A percentile compares a stretch with the other conserved stretches of the same genome.
Conservation (phyloP, 2,113 vertebrate genomes). For the Neofelis nebulosa region DNA sequence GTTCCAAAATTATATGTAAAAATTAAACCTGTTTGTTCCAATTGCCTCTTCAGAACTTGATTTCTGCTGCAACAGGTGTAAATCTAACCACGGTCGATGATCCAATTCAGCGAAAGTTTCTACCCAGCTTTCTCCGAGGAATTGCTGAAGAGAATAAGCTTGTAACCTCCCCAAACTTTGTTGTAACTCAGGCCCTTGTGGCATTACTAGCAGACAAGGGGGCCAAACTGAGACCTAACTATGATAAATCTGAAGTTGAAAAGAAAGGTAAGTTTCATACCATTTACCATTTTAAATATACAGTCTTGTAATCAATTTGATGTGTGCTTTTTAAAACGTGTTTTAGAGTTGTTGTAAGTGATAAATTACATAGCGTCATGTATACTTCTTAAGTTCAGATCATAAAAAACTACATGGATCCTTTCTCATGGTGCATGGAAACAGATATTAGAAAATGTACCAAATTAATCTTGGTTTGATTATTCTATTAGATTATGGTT, state of each 20-base stretch:
- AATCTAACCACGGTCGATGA: constrained; percentile 98
- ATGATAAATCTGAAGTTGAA: constrained; percentile 95
- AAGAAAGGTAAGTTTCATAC: constrained; percentile 91
- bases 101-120: constrained; percentile 96
- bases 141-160: constrained; percentile 98
- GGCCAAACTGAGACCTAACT: constrained; percentile 92
- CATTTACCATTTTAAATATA: constrained; percentile 28
- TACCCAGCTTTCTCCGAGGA: constrained; percentile 96
- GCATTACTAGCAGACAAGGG: constrained; percentile 97
- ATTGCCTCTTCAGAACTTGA: constrained; percentile 91
- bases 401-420: constrained; percentile 23
- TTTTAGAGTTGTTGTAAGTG: constrained; percentile 40
- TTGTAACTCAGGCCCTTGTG: constrained; percentile 98
- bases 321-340: background rate
- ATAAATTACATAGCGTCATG: background rate
- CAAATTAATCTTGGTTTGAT: constrained; percentile 19
- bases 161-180: constrained; percentile 97
- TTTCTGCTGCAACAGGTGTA: constrained; percentile 97
- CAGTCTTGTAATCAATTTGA: constrained; percentile 28
- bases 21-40: constrained; percentile 23
- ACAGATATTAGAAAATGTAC: constrained; percentile 40
- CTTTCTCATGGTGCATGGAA: background rate
- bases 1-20: constrained; percentile 44
- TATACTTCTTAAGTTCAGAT: constrained; percentile 13
- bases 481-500: constrained; percentile 33